Evolutionary conservation across 92 coral and sea anemone species (phyloP).

Genomic region (Montipora capitata): DNA sequence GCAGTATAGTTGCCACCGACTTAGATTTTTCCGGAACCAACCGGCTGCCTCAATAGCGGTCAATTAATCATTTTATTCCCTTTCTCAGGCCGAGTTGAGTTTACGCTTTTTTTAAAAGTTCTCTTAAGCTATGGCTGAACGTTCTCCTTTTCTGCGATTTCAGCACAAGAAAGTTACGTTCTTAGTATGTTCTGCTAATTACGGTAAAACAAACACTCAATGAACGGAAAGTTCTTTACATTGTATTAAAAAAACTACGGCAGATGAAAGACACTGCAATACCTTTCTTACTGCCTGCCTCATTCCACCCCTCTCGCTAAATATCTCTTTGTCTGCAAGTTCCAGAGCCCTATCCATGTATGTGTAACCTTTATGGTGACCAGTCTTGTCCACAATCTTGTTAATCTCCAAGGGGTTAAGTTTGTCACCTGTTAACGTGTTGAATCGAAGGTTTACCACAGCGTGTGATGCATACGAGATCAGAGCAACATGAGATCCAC

Average conservation of each 20-base stretch:
- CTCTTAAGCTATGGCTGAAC: no score
- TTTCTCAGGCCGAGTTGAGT: no score
- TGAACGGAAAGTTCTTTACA: no score
- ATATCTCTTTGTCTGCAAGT: conserved; percentile 75
- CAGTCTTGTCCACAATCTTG: conserved; percentile 62
- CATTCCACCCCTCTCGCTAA: conserved; percentile 79
- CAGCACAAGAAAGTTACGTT: no score
- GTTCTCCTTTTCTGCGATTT: no score
- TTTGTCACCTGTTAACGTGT: conserved; percentile 67
- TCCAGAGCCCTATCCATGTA: conserved; percentile 76
- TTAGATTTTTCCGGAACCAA: no score
- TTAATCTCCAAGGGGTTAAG: conserved; percentile 57
- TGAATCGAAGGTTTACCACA: conserved; percentile 76
- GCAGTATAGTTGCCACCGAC: no score
- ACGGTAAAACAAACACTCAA: no score
- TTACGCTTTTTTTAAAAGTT: no score
- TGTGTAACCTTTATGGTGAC: conserved; percentile 77
- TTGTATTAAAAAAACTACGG: not conserved
- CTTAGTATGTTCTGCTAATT: no score
- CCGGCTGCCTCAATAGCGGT: no score
- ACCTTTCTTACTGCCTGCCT: conserved; percentile 85
- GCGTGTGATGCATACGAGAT: conserved; percentile 76
- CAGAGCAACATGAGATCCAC: conserved; percentile 82
- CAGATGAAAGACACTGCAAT: not conserved
- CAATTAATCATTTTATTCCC: no score